phyloP scores from a whole-genome alignment of 2,797 vertebrate genomes.

The Cygnus olor region DNA sequence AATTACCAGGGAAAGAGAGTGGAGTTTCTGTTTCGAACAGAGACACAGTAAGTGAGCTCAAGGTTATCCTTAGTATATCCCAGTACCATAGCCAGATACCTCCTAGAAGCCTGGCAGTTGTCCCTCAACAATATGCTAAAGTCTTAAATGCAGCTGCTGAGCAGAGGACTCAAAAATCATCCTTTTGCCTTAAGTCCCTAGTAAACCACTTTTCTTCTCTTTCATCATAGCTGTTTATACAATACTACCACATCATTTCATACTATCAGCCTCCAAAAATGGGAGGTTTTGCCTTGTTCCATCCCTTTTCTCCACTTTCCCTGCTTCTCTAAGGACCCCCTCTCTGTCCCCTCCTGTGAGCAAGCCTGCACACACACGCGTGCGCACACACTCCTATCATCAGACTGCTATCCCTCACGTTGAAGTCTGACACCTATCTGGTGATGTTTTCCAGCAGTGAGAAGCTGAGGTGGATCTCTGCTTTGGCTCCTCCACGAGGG shows the following conservation, averaged over 20 bases:
- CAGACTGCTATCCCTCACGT: not conserved
- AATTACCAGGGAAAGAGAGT: slow-evolving; percentile 75
- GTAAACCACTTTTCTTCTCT: not conserved
- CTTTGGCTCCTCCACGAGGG: slow-evolving; percentile 85
- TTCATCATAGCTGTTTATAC: not conserved
- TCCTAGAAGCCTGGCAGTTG: not conserved
- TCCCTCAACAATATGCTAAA: not conserved
- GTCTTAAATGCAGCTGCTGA: not conserved
- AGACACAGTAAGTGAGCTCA: slow-evolving; percentile 87
- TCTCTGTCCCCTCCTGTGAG: not conserved
- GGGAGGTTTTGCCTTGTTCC: not conserved
- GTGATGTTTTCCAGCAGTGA: slow-evolving; percentile 85
- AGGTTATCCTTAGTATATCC: not conserved
- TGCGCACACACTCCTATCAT: not conserved
- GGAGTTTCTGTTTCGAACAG: slow-evolving; percentile 88
- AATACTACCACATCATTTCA: not conserved
- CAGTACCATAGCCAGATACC: not conserved
- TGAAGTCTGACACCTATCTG: not conserved
- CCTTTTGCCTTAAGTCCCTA: not conserved
- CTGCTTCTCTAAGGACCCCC: not conserved
- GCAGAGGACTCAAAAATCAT: not conserved
- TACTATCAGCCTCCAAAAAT: not conserved
- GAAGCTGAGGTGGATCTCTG: slow-evolving; percentile 97
- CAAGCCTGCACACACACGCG: rapidly evolving
- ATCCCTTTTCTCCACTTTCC: not conserved